Conservation (phyloP, 2,113 vertebrate genomes). For the Cyprinus carpio region DNA sequence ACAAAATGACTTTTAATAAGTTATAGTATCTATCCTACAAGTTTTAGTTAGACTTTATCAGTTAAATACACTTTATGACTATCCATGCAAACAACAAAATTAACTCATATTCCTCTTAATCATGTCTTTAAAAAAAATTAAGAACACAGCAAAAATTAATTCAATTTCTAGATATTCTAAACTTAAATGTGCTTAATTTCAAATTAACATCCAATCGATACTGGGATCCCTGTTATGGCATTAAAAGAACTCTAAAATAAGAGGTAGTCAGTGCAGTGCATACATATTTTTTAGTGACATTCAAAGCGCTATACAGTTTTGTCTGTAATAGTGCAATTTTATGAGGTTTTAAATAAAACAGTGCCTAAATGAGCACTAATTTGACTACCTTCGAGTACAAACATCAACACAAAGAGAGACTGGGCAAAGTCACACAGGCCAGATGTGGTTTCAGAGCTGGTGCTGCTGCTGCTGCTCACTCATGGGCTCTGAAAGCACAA, state of each 20-base stretch:
- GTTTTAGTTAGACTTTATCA: not conserved
- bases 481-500: conserved; percentile 19
- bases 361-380: conserved; percentile 5
- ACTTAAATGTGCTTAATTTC: not conserved
- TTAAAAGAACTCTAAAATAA: not conserved
- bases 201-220: not conserved
- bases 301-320: conserved; percentile 25
- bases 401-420: conserved; percentile 2
- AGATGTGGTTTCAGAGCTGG: conserved; percentile 32
- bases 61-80: not conserved
- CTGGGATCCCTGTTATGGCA: not conserved
- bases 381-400: not conserved
- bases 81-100: conserved; percentile 11
- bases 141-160: not conserved
- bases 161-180: not conserved
- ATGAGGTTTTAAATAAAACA: not conserved
- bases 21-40: not conserved
- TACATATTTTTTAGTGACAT: conserved; percentile 35
- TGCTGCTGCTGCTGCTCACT: not conserved
- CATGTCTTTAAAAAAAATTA: not conserved
- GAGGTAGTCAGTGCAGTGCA: conserved; percentile 56
- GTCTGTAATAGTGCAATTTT: conserved; percentile 38
- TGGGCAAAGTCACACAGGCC: not conserved
- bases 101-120: not conserved
- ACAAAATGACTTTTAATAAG: not conserved